Evolutionary conservation across 2,888 invertebrate species (phyloP), one percentile per base, ranked within the genome.

Genomic region (Oligia fasciuncula): DNA sequence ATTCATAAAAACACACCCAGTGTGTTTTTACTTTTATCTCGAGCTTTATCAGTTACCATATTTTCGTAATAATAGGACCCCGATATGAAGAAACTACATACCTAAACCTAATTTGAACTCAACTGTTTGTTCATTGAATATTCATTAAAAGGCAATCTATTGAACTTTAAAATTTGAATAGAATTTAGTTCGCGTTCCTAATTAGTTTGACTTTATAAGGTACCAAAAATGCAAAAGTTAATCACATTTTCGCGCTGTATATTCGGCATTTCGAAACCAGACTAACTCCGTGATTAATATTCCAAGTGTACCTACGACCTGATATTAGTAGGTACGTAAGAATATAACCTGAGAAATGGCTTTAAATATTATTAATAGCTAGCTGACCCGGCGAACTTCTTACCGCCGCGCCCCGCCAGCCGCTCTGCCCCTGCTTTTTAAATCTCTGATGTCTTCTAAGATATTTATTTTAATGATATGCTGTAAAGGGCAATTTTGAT

Each of bases 201-300:
- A 87, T 85, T 84, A 84, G 71, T 77, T 71, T 80, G 82, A 78
- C 71, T 79, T 81, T 76, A 77, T 76, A 80, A 69, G 78, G 79
- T 71, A 75, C 62, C 68, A 75, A 84, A 81, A 88, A 86, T 87
- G 82, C 79, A 66, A 82, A 17, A 77, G 67, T 67, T 81, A 69
- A 75, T 73, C 66, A 72, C 75, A 84, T 81, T 89, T 90, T 87
- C 81, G 76, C 76, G 72, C 71, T 81, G 67, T 81, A 40, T 70
- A 83, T 73, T 83, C 91, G 91, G 88, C 88, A 92, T 92, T 93
- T 92, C 76, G 77, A 90, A 91, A 92, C 90, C 87, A 91, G 92
- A 88, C 84, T 84, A 87, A 78, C 71, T 69, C 51, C 49, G 67
- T 73, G 77, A 81, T 81, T 87, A 79, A 81, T 84, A 77, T 87